A percentile compares a stretch with the other conserved stretches of the same genome.
Conservation (phyloP, 2,888 invertebrate genomes). For the Chironomus riparius region DNA sequence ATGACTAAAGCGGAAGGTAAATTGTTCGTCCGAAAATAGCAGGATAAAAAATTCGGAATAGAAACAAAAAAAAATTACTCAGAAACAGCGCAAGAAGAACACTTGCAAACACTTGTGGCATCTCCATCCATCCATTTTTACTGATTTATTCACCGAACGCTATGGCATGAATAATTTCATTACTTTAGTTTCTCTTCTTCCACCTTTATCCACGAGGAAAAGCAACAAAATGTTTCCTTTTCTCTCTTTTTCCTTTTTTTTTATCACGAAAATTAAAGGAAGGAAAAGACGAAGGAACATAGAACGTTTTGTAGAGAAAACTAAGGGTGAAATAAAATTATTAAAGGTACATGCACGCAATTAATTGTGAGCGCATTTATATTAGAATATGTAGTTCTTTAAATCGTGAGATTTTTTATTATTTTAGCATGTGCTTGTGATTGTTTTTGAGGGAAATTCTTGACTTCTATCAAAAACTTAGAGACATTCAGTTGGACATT, state of each 20-base stretch:
- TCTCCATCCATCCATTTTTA: neutral
- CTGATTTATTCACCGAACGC: slow-evolving; percentile 3
- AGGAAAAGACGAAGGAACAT: too few species aligned
- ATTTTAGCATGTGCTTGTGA: too few species aligned
- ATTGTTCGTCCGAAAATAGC: neutral
- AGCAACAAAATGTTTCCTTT: neutral
- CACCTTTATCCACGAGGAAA: neutral
- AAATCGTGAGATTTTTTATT: too few species aligned
- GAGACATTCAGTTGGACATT: too few species aligned
- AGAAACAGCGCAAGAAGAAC: neutral
- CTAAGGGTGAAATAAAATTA: too few species aligned
- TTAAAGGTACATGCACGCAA: too few species aligned
- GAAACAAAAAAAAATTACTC: neutral
- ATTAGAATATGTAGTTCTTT: too few species aligned
- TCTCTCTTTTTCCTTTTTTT: neutral
- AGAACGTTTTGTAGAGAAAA: too few species aligned
- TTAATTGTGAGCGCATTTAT: too few species aligned
- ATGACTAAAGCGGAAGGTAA: neutral
- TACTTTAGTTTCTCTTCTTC: neutral
- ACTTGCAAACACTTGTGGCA: slow-evolving; percentile 14
- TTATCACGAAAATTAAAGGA: neutral
- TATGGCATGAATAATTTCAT: slow-evolving; percentile 7
- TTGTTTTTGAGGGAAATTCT: neutral
- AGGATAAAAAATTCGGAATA: neutral
- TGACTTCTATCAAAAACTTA: neutral